These are phyloP conservation scores for Temnothorax longispinosus DNA, from an alignment of 1,140 invertebrate species.

Conservation along the genomic window DNA sequence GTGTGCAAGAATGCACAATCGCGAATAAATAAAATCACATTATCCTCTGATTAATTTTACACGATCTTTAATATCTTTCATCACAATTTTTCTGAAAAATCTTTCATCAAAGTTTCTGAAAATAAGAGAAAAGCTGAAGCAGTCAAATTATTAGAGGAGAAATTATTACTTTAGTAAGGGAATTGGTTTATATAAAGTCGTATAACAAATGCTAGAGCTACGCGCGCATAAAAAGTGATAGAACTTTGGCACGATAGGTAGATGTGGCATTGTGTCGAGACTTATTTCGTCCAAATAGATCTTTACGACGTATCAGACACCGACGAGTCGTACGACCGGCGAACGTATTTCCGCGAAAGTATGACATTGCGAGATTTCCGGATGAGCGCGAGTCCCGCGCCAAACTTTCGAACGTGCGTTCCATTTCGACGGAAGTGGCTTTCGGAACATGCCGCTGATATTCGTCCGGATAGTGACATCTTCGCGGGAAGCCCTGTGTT, in stretches of 20 bases:
- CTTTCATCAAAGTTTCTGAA: not conserved
- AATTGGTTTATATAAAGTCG: not conserved
- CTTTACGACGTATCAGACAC: slow-evolving; percentile 10
- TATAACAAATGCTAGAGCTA: too few species aligned
- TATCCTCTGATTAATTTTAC: not conserved
- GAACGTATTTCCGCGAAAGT: slow-evolving; percentile 19
- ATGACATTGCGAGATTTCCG: slow-evolving; percentile 50
- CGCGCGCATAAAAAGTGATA: not conserved
- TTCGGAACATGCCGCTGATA: slow-evolving; percentile 40
- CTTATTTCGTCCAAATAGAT: slow-evolving; percentile 11
- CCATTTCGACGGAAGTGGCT: slow-evolving; percentile 45
- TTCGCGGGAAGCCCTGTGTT: slow-evolving; percentile 64
- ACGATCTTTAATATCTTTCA: not conserved
- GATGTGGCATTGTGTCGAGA: not conserved
- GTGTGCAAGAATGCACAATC: not conserved
- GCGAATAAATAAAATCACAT: not conserved
- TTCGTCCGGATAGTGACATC: slow-evolving; percentile 61
- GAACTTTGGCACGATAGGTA: not conserved
- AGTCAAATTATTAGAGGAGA: not conserved
- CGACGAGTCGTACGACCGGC: not conserved
- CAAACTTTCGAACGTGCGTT: slow-evolving; percentile 37
- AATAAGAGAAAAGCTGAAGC: not conserved
- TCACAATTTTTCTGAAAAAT: not conserved
- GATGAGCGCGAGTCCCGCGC: slow-evolving; percentile 28
- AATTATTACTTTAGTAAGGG: not conserved